These are phyloP conservation scores for Cryptus viduatorius DNA, from an alignment of 2,888 invertebrate genomes.

Conservation along the genomic window DNA sequence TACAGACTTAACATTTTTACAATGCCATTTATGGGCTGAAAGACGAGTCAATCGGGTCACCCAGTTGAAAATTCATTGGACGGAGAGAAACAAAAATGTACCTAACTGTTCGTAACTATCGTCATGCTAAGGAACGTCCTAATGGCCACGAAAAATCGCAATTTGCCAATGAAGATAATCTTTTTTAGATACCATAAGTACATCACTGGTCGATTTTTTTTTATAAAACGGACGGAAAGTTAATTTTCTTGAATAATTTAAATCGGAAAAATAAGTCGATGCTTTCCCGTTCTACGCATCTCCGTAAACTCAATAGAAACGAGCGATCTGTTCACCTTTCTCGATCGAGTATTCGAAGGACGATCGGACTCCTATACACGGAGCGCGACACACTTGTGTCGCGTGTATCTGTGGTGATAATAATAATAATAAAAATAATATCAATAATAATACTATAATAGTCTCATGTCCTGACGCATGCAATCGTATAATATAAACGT, in stretches of 20 bases:
- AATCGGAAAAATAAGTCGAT: constrained; percentile 23
- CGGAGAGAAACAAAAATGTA: too few relatives aligned
- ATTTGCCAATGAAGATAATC: too few relatives aligned
- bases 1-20: constrained; percentile 31
- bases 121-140: too few relatives aligned
- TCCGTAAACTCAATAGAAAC: constrained; percentile 18
- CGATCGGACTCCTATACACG: constrained; percentile 50
- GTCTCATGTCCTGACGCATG: neutral
- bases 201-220: too few relatives aligned
- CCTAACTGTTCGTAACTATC: too few relatives aligned
- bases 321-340: constrained; percentile 53
- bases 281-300: constrained; percentile 16
- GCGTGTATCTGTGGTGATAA: constrained; percentile 26
- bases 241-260: too few relatives aligned
- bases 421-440: constrained; percentile 5
- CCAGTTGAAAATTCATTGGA: too few relatives aligned
- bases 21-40: neutral
- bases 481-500: neutral
- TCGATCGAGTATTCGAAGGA: constrained; percentile 52
- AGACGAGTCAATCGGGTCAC: too few relatives aligned
- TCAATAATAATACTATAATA: constrained; percentile 16
- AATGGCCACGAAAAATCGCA: too few relatives aligned
- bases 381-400: constrained; percentile 43
- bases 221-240: too few relatives aligned
- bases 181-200: too few relatives aligned